Evolutionary conservation across 2,113 vertebrate species (phyloP).

Genomic region (Hylia prasina): DNA sequence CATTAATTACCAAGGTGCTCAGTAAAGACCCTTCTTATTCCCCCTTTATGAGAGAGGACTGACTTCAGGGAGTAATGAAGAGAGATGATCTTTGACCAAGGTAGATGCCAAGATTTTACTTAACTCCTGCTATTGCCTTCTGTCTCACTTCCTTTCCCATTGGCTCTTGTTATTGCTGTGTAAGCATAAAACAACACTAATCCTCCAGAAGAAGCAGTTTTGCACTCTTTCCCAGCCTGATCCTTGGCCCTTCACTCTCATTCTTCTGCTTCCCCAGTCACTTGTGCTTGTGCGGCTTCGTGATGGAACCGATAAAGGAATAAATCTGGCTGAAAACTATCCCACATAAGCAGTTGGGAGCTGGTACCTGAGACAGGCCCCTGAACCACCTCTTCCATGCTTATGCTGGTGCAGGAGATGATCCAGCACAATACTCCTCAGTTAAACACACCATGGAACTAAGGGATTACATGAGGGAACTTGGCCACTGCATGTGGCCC

Average conservation of each 20-base stretch:
- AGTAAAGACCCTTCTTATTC: neutral
- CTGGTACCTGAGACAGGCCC: neutral
- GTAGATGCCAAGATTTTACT: neutral
- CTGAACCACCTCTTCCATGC: neutral
- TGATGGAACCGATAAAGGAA: neutral
- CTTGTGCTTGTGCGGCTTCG: neutral
- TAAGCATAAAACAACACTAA: neutral
- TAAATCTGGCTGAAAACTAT: neutral
- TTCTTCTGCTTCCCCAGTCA: neutral
- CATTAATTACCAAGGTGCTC: neutral
- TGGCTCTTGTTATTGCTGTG: neutral
- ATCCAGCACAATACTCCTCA: accelerated
- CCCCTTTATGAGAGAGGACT: neutral
- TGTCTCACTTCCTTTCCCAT: neutral
- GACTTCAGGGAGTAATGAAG: neutral
- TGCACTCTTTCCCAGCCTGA: neutral
- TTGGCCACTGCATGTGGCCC: neutral
- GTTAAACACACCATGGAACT: neutral
- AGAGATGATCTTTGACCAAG: neutral
- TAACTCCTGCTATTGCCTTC: neutral
- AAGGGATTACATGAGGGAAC: accelerated
- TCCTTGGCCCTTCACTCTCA: neutral
- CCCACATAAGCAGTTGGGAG: neutral
- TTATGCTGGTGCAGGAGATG: neutral
- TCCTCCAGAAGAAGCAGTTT: neutral